A percentile compares a stretch with the other conserved stretches of the same genome.
Evolutionary conservation across 2,797 vertebrate species (phyloP).

Genomic region (Delichon dasypus): DNA sequence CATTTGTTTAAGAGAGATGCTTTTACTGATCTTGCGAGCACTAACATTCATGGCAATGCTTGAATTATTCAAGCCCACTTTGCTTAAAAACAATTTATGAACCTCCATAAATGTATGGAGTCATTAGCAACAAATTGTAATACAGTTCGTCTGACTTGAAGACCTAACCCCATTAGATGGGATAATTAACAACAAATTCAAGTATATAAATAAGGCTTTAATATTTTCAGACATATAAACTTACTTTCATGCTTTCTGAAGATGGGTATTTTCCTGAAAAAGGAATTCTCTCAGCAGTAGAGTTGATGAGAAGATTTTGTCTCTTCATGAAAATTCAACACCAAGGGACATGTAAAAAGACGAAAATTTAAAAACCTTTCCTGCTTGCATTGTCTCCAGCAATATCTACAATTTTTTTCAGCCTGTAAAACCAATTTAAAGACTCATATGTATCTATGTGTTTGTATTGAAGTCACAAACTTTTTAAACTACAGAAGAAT

Average conservation of each 20-base stretch:
- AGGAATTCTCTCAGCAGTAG: background rate
- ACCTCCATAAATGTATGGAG: background rate
- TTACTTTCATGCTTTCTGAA: background rate
- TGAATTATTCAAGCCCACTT: constrained; percentile 28
- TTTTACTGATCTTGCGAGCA: background rate
- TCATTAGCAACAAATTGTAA: background rate
- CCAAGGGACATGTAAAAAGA: background rate
- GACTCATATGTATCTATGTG: rapidly evolving
- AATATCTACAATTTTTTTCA: background rate
- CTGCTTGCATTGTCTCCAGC: background rate
- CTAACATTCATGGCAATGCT: background rate
- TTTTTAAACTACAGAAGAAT: background rate
- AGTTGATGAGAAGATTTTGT: background rate
- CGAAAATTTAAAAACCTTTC: rapidly evolving
- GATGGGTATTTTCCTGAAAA: background rate
- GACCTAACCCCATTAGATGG: background rate
- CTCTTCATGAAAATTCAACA: background rate
- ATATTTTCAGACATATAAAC: background rate
- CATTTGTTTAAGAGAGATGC: background rate
- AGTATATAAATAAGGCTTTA: background rate
- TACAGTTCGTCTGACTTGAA: background rate
- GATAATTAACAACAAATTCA: background rate
- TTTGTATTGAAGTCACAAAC: background rate
- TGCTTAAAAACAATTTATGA: constrained; percentile 32
- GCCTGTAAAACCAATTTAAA: background rate